Evolutionary conservation across 2,888 invertebrate species (phyloP).

Genomic region (Epinotia ramella): DNA sequence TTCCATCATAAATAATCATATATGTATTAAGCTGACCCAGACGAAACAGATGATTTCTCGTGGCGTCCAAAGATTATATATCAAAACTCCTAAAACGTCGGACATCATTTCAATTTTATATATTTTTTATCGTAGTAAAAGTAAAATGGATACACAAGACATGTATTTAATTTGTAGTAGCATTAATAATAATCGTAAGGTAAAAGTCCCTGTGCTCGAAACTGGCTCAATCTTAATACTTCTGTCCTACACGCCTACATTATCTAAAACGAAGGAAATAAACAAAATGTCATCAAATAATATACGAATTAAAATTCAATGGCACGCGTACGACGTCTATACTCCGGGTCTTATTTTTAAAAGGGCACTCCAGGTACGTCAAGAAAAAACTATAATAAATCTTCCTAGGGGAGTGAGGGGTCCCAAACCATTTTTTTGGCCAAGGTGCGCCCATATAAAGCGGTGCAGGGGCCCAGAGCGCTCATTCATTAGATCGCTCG

Average conservation of each 20-base stretch:
- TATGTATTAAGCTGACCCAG: no score
- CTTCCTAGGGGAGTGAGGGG: slow-evolving; percentile 68
- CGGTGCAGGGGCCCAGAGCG: slow-evolving; percentile 60
- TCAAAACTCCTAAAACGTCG: no score
- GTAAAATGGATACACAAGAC: no score
- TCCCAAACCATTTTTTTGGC: slow-evolving; percentile 75
- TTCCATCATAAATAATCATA: no score
- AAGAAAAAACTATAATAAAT: slow-evolving; percentile 43
- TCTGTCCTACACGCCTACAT: not conserved
- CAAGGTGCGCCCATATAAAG: slow-evolving; percentile 73
- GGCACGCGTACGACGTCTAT: slow-evolving; percentile 74
- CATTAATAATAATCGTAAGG: no score
- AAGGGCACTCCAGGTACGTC: slow-evolving; percentile 72
- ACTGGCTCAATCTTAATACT: no score
- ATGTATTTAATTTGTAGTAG: no score
- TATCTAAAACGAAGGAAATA: not conserved
- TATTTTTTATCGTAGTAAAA: no score
- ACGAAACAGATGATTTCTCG: no score
- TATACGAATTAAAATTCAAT: slow-evolving; percentile 58
- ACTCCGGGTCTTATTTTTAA: slow-evolving; percentile 58
- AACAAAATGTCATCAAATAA: slow-evolving; percentile 12
- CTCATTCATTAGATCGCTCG: slow-evolving; percentile 72
- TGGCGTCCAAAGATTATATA: no score
- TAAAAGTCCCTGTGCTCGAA: no score
- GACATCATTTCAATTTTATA: no score